A percentile compares a stretch with the other conserved stretches of the same genome.
Evolutionary conservation across 2,888 invertebrate genomes (phyloP).

Genomic region (Caenorhabditis japonica): DNA sequence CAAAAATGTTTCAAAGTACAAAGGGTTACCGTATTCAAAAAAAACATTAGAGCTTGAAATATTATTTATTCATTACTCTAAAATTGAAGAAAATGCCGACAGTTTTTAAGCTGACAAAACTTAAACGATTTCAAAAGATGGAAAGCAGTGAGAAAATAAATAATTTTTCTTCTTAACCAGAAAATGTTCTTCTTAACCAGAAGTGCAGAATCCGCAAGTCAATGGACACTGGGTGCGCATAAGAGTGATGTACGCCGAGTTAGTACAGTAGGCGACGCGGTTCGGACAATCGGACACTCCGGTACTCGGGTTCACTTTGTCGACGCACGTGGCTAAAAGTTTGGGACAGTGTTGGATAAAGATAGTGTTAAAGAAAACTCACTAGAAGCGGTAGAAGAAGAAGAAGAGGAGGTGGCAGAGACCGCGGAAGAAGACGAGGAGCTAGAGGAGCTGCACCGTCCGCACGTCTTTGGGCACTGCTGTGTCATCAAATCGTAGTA

Average conservation of each 20-base stretch:
- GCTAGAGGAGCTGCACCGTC: constrained; percentile 38
- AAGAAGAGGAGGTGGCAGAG: constrained; percentile 22
- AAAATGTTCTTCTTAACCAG: too few species aligned
- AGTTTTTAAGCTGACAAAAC: too few species aligned
- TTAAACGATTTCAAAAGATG: too few species aligned
- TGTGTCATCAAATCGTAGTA: constrained; percentile 49
- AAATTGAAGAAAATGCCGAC: too few species aligned
- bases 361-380: neutral
- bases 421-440: constrained; percentile 25
- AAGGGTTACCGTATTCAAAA: too few species aligned
- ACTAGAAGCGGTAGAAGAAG: constrained; percentile 27
- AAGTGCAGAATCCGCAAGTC: constrained; percentile 55
- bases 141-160: too few species aligned
- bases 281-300: constrained; percentile 57
- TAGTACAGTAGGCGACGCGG: constrained; percentile 41
- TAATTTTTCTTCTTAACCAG: too few species aligned
- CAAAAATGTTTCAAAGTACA: too few species aligned
- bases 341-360: neutral
- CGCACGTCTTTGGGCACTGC: constrained; percentile 52
- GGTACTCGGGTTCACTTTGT: constrained; percentile 45
- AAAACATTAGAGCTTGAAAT: too few species aligned
- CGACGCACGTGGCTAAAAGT: constrained; percentile 45
- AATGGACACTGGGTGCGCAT: constrained; percentile 56
- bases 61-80: too few species aligned
- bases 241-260: constrained; percentile 36